A percentile compares a stretch with the other conserved stretches of the same genome.
Conservation (phyloP, 2,797 vertebrate species). For the Pipistrellus kuhlii region DNA sequence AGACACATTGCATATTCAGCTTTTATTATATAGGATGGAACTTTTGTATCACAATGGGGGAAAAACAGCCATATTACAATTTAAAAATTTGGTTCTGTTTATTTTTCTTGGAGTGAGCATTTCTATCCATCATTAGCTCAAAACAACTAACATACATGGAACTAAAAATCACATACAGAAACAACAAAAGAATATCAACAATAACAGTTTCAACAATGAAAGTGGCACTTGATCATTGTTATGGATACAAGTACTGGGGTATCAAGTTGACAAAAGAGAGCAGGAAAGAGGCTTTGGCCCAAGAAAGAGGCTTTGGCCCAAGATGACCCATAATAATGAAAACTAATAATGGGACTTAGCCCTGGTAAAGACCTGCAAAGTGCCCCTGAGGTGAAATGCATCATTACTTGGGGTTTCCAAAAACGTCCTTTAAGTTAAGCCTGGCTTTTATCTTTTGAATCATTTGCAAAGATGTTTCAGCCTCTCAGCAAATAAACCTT, state of each 20-base stretch:
- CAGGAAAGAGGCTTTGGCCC: slow-evolving; percentile 3
- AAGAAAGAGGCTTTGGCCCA: background rate
- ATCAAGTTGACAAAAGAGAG: background rate
- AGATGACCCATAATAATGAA: background rate
- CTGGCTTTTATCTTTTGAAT: slow-evolving; percentile 48
- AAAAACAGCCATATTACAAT: background rate
- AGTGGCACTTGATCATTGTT: background rate
- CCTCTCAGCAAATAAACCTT: slow-evolving; percentile 25
- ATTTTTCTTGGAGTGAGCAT: slow-evolving; percentile 63
- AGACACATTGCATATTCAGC: too few relatives aligned
- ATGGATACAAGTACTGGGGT: background rate
- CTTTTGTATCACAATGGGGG: background rate
- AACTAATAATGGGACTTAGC: background rate
- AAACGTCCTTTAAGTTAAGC: background rate
- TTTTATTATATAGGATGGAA: background rate
- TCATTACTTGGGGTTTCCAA: background rate
- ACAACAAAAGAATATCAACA: slow-evolving; percentile 31
- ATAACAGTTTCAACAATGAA: background rate
- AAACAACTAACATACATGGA: slow-evolving; percentile 50
- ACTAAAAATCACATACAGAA: slow-evolving; percentile 60
- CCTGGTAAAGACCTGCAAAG: background rate
- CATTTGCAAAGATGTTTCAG: background rate
- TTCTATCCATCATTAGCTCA: slow-evolving; percentile 53
- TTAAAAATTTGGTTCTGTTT: slow-evolving; percentile 55
- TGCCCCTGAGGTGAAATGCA: background rate